phyloP scores from a whole-genome alignment of 2,888 invertebrate genomes.

The Lissonota sp. region DNA sequence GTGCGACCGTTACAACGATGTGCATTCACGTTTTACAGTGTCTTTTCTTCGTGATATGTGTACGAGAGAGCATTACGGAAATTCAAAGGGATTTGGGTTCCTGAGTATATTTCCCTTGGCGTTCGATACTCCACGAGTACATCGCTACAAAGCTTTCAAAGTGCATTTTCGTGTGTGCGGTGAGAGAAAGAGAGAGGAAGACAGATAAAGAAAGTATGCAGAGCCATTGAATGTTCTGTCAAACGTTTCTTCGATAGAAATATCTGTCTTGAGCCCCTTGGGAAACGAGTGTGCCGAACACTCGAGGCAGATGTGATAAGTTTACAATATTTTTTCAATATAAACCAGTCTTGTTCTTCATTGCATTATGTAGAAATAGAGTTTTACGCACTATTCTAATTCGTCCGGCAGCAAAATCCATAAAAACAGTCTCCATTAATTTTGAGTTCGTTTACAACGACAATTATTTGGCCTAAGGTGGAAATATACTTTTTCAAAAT shows the following conservation, averaged over 20 bases:
- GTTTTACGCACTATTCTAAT: too few relatives aligned
- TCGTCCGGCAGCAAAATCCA: too few relatives aligned
- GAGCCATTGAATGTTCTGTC: conserved; percentile 44
- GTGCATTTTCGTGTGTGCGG: not conserved
- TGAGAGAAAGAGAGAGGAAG: not conserved
- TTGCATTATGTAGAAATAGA: too few relatives aligned
- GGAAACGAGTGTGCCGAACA: conserved; percentile 30
- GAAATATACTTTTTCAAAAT: too few relatives aligned
- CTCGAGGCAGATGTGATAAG: conserved; percentile 44
- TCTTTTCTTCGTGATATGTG: not conserved
- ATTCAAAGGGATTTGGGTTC: conserved; percentile 27
- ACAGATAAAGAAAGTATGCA: not conserved
- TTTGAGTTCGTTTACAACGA: too few relatives aligned
- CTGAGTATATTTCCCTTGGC: conserved; percentile 22
- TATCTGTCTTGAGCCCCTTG: conserved; percentile 22
- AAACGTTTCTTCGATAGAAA: conserved; percentile 21
- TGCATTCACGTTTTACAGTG: conserved; percentile 47
- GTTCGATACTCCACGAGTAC: conserved; percentile 8
- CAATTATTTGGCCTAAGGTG: too few relatives aligned
- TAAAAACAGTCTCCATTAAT: too few relatives aligned
- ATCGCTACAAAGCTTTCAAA: conserved; percentile 16
- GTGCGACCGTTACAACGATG: conserved; percentile 59
- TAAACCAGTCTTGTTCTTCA: too few relatives aligned
- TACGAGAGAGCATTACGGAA: conserved; percentile 7
- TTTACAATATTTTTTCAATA: conserved; percentile 41